Evolutionary conservation across 2,888 invertebrate species (phyloP).

Genomic region (Doris montereyensis): DNA sequence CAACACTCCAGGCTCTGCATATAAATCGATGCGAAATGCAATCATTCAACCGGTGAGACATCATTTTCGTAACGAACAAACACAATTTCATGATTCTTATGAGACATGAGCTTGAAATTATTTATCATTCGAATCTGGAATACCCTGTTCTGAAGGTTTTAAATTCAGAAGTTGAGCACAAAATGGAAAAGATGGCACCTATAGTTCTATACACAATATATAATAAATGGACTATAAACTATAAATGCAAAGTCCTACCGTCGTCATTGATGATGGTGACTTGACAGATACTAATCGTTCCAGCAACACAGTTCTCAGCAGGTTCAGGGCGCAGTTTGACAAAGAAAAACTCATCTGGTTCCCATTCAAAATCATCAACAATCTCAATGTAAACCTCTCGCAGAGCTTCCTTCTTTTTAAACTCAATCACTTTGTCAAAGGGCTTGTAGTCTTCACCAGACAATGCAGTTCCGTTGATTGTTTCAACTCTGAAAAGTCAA

Average conservation of each 20-base stretch:
- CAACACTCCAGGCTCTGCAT: slow-evolving; percentile 77
- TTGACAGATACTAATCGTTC: slow-evolving; percentile 76
- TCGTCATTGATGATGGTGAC: slow-evolving; percentile 78
- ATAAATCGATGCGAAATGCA: too few relatives aligned
- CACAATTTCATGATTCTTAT: too few relatives aligned
- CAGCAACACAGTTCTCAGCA: slow-evolving; percentile 72
- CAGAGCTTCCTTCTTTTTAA: slow-evolving; percentile 75
- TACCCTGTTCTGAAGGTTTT: too few relatives aligned
- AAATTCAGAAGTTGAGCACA: too few relatives aligned
- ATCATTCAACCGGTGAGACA: too few relatives aligned
- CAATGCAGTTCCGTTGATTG: slow-evolving; percentile 77
- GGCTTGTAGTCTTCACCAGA: slow-evolving; percentile 76
- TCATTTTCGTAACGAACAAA: too few relatives aligned
- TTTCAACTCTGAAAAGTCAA: slow-evolving; percentile 75
- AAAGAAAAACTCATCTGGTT: slow-evolving; percentile 78
- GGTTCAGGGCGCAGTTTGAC: slow-evolving; percentile 72
- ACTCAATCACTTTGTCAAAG: slow-evolving; percentile 75
- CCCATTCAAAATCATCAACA: slow-evolving; percentile 77
- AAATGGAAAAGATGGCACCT: too few relatives aligned
- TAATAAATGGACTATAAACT: too few relatives aligned
- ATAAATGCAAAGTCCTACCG: slow-evolving; percentile 74
- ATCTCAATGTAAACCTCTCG: slow-evolving; percentile 75
- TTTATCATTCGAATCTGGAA: too few relatives aligned
- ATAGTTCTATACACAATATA: too few relatives aligned
- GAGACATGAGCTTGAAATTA: too few relatives aligned